A percentile compares a stretch with the other conserved stretches of the same genome.
phyloP scores from a whole-genome alignment of 1,140 invertebrate genomes.

The Teleopsis dalmanni region DNA sequence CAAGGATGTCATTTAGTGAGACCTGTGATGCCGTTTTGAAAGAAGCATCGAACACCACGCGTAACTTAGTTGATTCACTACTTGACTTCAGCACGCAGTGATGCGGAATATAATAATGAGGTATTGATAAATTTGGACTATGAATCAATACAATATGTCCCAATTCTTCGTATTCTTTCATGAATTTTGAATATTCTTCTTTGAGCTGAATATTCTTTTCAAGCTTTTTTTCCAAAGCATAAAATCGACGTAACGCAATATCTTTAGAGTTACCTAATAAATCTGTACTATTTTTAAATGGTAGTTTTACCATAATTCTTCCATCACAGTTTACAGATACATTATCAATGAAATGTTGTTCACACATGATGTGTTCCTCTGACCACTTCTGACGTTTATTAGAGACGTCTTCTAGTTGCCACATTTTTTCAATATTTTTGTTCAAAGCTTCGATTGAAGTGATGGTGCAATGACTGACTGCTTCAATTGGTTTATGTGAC shows the following conservation, averaged over 20 bases:
- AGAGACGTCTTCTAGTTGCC: no score
- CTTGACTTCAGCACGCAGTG: conserved; percentile 45
- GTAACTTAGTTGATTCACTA: conserved; percentile 24
- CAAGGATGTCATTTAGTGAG: background rate
- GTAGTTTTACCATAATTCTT: background rate
- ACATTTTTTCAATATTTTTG: no score
- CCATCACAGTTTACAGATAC: no score
- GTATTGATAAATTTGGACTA: no score
- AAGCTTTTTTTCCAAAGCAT: background rate
- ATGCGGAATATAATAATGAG: conserved; percentile 36
- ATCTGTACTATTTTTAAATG: background rate
- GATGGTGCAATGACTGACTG: no score
- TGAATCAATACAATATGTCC: conserved; percentile 26
- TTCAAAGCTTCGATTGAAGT: no score
- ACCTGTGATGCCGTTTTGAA: background rate
- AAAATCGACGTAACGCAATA: background rate
- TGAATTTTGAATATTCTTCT: conserved; percentile 21
- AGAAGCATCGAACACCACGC: background rate
- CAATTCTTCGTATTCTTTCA: conserved; percentile 27
- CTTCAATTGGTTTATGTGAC: no score
- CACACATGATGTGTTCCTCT: no score
- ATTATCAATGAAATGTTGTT: no score
- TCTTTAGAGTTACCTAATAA: background rate
- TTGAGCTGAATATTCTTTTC: background rate
- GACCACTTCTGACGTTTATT: no score